Percentiles rank a stretch among this genome's conserved stretches.
These are phyloP conservation scores for Danio aesculapii DNA, from an alignment of 2,797 vertebrate genomes.

Conservation along the genomic window DNA sequence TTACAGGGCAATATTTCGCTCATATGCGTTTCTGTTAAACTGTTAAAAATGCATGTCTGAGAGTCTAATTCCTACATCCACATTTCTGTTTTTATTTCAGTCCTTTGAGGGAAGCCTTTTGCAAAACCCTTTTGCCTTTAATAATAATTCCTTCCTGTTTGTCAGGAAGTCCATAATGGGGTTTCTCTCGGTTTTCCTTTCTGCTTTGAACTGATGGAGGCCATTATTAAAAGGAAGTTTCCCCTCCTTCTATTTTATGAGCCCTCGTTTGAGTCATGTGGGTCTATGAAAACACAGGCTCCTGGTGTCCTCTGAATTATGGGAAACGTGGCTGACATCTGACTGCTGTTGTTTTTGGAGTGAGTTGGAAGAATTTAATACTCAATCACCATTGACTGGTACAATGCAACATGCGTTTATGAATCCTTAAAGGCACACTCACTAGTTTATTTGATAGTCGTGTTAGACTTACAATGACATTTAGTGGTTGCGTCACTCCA, in stretches of 20 bases:
- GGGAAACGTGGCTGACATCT: slow-evolving; percentile 12
- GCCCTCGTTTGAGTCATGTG: slow-evolving; percentile 21
- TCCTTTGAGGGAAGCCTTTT: slow-evolving; percentile 26
- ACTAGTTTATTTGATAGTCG: neutral
- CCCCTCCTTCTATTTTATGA: slow-evolving; percentile 23
- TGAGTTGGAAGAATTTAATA: neutral
- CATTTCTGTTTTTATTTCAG: slow-evolving; percentile 14
- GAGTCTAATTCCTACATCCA: slow-evolving; percentile 30
- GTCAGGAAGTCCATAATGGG: slow-evolving; percentile 27
- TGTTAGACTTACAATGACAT: neutral
- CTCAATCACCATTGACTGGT: neutral
- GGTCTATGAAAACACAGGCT: slow-evolving; percentile 35
- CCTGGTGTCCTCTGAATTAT: slow-evolving; percentile 1
- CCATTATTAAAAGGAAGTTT: slow-evolving; percentile 44
- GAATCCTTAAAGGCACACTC: neutral
- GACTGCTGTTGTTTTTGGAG: slow-evolving; percentile 19
- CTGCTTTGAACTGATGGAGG: slow-evolving; percentile 7
- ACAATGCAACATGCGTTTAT: slow-evolving; percentile 11
- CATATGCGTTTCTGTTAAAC: slow-evolving; percentile 43
- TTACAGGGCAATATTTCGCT: neutral
- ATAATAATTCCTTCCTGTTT: slow-evolving; percentile 32
- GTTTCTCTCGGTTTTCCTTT: slow-evolving; percentile 19
- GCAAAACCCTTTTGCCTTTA: slow-evolving; percentile 31
- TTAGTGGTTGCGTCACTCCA: neutral
- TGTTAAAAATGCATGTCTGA: slow-evolving; percentile 28